Evolutionary conservation across 2,888 invertebrate species (phyloP).

Genomic region (Scaptomyza reducta): DNA sequence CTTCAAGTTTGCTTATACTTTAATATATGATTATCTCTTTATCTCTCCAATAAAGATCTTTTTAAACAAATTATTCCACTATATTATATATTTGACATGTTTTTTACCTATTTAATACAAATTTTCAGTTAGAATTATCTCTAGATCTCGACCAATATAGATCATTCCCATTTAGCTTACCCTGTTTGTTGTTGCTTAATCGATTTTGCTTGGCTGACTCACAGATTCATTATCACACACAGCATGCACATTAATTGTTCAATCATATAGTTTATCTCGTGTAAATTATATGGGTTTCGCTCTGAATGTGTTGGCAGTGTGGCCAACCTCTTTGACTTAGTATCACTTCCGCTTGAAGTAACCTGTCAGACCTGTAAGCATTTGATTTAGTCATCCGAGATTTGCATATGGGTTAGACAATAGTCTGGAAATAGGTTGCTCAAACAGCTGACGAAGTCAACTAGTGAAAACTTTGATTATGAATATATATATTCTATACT

Average conservation of each 20-base stretch:
- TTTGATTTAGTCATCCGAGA: slow-evolving; percentile 25
- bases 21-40: too few species aligned
- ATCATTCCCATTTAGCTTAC: background rate
- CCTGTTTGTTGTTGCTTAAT: too few species aligned
- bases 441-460: background rate
- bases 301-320: slow-evolving; percentile 4
- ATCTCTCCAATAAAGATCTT: background rate
- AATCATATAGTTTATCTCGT: slow-evolving; percentile 15
- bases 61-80: too few species aligned
- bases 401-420: slow-evolving; percentile 42
- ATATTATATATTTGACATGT: too few species aligned
- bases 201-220: slow-evolving; percentile 23
- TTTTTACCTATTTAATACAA: too few species aligned
- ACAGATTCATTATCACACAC: slow-evolving; percentile 13
- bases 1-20: too few species aligned
- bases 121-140: background rate
- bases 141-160: background rate
- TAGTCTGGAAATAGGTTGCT: slow-evolving; percentile 21
- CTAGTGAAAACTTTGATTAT: background rate
- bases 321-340: slow-evolving; percentile 15
- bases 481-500: too few species aligned
- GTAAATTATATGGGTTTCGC: slow-evolving; percentile 18
- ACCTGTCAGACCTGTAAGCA: slow-evolving; percentile 22
- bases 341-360: slow-evolving; percentile 24
- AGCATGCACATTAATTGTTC: slow-evolving; percentile 6